These are phyloP conservation scores for Halichoerus grypus DNA, from an alignment of 2,113 vertebrate genomes.

Conservation along the genomic window DNA sequence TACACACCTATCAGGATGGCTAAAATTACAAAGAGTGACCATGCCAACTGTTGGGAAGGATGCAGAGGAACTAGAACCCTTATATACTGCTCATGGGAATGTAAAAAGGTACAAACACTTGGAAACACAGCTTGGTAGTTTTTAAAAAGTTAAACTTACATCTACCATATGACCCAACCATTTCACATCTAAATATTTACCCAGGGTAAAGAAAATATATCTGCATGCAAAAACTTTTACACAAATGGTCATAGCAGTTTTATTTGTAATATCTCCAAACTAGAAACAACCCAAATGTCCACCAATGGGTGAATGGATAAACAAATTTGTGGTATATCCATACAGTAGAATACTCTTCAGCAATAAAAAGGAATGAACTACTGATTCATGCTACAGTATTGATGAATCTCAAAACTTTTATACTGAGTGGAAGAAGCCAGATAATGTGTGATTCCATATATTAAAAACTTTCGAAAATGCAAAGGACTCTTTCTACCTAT, in stretches of 20 bases:
- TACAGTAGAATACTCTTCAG: neutral
- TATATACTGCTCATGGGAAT: too few species aligned
- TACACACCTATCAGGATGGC: too few species aligned
- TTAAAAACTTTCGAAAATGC: neutral
- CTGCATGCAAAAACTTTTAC: neutral
- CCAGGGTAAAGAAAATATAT: too few species aligned
- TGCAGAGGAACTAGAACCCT: too few species aligned
- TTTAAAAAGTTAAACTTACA: too few species aligned
- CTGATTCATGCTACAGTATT: neutral
- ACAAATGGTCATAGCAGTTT: neutral
- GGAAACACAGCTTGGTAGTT: too few species aligned
- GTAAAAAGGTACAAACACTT: too few species aligned
- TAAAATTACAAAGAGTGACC: too few species aligned
- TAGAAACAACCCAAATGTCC: neutral
- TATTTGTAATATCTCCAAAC: neutral
- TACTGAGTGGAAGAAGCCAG: neutral
- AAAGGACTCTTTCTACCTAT: neutral
- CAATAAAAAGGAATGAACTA: neutral
- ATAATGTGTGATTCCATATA: neutral
- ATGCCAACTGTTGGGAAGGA: too few species aligned
- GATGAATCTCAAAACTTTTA: neutral
- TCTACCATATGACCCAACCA: too few species aligned
- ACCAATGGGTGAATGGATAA: neutral
- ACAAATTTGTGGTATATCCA: neutral
- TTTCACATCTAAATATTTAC: too few species aligned